Percentiles rank a stretch among this genome's conserved stretches.
Conservation (phyloP, 2,888 invertebrate species). For the Phyllotreta striolata region DNA sequence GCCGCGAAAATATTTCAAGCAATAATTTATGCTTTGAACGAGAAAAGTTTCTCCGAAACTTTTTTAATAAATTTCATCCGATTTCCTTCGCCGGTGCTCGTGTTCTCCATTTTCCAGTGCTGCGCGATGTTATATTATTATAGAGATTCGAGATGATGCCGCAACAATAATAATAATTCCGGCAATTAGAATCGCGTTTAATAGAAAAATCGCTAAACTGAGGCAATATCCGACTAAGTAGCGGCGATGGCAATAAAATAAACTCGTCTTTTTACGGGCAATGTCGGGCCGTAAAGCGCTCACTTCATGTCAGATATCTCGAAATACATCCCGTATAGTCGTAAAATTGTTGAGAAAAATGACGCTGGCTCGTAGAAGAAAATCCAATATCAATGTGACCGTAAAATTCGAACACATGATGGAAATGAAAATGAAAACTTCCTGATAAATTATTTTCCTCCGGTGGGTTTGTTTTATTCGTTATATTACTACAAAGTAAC, state of each 20-base stretch:
- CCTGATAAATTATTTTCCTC: too few species aligned
- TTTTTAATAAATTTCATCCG: constrained; percentile 46
- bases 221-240: constrained; percentile 23
- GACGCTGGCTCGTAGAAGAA: constrained; percentile 26
- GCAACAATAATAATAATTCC: constrained; percentile 17
- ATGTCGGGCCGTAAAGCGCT: constrained; percentile 21
- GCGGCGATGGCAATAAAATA: constrained; percentile 15
- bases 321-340: constrained; percentile 24
- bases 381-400: constrained; percentile 24
- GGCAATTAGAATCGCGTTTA: too few species aligned
- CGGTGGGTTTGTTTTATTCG: too few species aligned
- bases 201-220: too few species aligned
- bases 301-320: constrained; percentile 28
- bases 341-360: constrained; percentile 31
- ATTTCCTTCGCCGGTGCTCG: constrained; percentile 29
- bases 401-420: constrained; percentile 29
- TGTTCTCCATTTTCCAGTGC: constrained; percentile 24
- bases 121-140: constrained; percentile 17
- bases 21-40: constrained; percentile 39
- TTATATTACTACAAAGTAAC: too few species aligned
- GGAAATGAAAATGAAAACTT: constrained; percentile 22
- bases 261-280: constrained; percentile 27
- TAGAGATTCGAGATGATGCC: too few species aligned
- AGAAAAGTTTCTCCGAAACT: constrained; percentile 41
- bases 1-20: constrained; percentile 34